These are phyloP conservation scores for Indicator indicator DNA, from an alignment of 2,113 vertebrate species.

Conservation along the genomic window DNA sequence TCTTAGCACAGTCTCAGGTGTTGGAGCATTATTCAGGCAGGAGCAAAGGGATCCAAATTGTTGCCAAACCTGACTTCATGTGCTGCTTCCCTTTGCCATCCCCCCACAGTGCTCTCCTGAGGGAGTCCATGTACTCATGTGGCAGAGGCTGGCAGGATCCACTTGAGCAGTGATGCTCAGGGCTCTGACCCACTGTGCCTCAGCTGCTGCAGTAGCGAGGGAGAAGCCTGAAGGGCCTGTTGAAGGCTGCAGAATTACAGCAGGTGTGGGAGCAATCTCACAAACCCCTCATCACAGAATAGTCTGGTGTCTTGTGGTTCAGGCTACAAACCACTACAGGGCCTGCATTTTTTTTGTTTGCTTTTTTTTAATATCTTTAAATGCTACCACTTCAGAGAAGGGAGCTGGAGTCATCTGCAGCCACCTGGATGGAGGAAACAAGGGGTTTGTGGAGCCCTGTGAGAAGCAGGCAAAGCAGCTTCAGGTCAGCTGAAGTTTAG, in stretches of 20 bases:
- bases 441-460: neutral
- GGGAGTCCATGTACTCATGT: rapidly evolving
- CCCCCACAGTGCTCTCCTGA: rapidly evolving
- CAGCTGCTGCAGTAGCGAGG: neutral
- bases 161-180: rapidly evolving
- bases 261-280: neutral
- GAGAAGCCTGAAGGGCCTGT: neutral
- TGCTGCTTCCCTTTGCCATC: no score
- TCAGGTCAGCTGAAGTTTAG: neutral
- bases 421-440: rapidly evolving
- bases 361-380: neutral
- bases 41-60: neutral
- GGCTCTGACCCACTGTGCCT: neutral
- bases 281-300: neutral
- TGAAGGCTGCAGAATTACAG: neutral
- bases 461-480: neutral
- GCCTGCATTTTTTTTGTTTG: neutral
- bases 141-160: rapidly evolving
- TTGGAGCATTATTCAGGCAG: neutral
- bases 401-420: neutral
- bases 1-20: rapidly evolving
- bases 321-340: neutral
- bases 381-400: neutral
- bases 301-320: neutral
- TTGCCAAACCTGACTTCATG: rapidly evolving